Evolutionary conservation across 2,113 vertebrate species (phyloP).

Genomic region (Mola mola): DNA sequence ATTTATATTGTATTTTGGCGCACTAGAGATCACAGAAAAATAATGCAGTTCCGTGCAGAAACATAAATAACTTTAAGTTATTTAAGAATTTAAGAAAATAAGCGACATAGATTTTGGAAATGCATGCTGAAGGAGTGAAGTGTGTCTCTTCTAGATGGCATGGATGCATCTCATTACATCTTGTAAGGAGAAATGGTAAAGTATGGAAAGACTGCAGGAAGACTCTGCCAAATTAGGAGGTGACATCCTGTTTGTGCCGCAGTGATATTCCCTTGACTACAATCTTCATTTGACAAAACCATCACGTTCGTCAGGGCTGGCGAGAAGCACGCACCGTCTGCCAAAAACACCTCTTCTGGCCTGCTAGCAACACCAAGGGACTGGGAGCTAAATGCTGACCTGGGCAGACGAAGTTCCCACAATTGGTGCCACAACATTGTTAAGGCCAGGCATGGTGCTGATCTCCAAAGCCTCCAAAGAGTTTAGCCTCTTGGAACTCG

Average conservation of each 20-base stretch:
- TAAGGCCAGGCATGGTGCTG: no score
- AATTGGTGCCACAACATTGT: no score
- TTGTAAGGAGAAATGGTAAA: conserved; percentile 39
- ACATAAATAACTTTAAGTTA: no score
- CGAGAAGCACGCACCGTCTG: no score
- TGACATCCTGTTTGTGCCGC: conserved; percentile 19
- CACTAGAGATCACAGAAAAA: background rate
- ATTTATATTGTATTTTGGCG: background rate
- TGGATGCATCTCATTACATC: conserved; percentile 62
- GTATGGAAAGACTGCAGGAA: conserved; percentile 31
- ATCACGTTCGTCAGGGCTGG: no score
- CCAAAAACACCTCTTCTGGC: no score
- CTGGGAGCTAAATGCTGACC: no score
- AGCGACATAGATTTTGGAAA: background rate
- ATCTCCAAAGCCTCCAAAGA: no score
- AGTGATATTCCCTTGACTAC: conserved; percentile 25
- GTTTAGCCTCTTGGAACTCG: no score
- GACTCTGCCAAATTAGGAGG: conserved; percentile 31
- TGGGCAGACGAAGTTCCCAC: no score
- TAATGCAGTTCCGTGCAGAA: background rate
- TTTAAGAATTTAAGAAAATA: background rate
- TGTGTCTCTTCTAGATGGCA: conserved; percentile 56
- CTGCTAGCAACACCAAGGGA: no score
- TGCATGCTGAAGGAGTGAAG: background rate
- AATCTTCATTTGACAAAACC: no score